phyloP scores from a whole-genome alignment of 2,888 invertebrate genomes.

The Nemotelus pantherinus region DNA sequence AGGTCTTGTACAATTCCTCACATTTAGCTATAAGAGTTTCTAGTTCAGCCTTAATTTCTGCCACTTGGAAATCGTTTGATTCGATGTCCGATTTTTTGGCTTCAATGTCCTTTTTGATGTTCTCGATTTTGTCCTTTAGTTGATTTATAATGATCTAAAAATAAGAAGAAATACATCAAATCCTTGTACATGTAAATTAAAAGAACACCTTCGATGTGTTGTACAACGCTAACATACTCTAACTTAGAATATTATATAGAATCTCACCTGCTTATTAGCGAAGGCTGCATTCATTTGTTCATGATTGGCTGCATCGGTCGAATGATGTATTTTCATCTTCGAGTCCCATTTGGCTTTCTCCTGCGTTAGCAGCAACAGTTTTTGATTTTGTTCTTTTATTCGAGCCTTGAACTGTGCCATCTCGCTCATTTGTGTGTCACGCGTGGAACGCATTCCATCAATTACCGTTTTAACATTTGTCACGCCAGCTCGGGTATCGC shows the following conservation, averaged over 20 bases:
- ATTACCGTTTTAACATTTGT: conserved; percentile 94
- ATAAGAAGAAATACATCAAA: neutral
- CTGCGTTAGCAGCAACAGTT: conserved; percentile 80
- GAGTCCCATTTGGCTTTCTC: conserved; percentile 85
- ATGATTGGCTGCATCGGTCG: conserved; percentile 65
- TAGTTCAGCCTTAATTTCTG: conserved; percentile 77
- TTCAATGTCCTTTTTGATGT: conserved; percentile 81
- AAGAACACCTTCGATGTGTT: neutral
- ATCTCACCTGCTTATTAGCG: conserved; percentile 69
- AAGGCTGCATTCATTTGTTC: conserved; percentile 72
- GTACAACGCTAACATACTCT: too few relatives aligned
- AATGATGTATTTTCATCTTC: conserved; percentile 65
- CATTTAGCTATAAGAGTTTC: conserved; percentile 75
- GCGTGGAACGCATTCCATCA: conserved; percentile 92
- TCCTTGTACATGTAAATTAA: neutral
- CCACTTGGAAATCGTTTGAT: conserved; percentile 79
- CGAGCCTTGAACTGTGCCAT: conserved; percentile 84
- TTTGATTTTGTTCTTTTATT: conserved; percentile 86
- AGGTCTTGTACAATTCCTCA: conserved; percentile 72
- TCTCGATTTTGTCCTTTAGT: conserved; percentile 76
- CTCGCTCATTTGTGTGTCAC: conserved; percentile 89
- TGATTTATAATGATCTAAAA: conserved; percentile 74
- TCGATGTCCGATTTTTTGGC: conserved; percentile 83
- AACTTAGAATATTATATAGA: too few relatives aligned
- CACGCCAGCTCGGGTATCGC: conserved; percentile 85